Evolutionary conservation across 2,113 vertebrate species (phyloP).

Genomic region (Salvator merianae): DNA sequence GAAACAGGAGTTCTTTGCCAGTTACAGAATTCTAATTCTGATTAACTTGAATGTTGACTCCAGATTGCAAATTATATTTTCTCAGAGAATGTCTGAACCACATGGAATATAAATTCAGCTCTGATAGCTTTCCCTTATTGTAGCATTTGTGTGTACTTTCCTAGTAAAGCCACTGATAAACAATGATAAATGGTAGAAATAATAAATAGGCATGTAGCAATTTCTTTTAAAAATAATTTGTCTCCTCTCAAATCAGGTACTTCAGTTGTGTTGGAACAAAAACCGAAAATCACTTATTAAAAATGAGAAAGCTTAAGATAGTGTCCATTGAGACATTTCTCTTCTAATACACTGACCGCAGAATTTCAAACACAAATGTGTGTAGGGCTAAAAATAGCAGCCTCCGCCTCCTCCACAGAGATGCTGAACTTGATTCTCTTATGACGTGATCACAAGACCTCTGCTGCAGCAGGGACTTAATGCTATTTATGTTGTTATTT

Average conservation of each 20-base stretch:
- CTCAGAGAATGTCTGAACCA: neutral
- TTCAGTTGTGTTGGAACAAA: neutral
- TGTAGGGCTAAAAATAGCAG: conserved; percentile 64
- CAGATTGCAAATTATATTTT: neutral
- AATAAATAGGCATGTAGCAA: neutral
- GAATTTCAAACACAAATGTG: conserved; percentile 39
- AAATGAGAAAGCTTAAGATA: conserved; percentile 6
- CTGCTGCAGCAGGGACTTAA: conserved; percentile 68
- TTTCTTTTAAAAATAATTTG: neutral
- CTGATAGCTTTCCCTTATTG: neutral
- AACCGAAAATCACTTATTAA: neutral
- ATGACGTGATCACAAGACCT: conserved; percentile 63
- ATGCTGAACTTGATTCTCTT: conserved; percentile 71
- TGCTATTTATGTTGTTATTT: conserved; percentile 67
- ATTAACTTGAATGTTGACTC: neutral
- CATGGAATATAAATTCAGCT: neutral
- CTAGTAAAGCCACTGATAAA: neutral
- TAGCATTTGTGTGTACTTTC: neutral
- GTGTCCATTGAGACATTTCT: neutral
- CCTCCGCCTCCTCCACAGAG: conserved; percentile 20
- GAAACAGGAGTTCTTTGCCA: neutral
- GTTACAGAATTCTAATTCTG: neutral
- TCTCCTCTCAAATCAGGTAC: neutral
- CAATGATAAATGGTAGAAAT: neutral
- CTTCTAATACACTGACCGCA: conserved; percentile 39